Evolutionary conservation across 1,140 invertebrate genomes (phyloP), one percentile per base, ranked within the genome.

Genomic region (Charaxes varanes): DNA sequence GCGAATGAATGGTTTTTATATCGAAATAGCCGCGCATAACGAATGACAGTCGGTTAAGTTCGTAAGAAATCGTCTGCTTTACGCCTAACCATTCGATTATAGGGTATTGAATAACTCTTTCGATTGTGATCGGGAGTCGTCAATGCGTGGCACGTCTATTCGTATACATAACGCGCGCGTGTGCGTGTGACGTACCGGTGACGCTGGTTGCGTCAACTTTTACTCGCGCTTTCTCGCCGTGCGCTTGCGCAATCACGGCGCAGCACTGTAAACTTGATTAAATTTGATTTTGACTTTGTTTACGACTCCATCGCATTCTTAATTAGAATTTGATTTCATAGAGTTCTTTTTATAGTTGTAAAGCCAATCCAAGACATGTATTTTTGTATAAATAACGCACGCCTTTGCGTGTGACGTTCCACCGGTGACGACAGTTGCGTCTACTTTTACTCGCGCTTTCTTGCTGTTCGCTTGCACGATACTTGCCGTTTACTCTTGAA

Each of bases 401-500:
- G 31, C 63, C 48, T 53, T 50, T 56, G 56, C 47, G 70, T 61
- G 56, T 70, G 67, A 69, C 65, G 71, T 64, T n/a, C n/a, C n/a
- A 58, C 36, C 44, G 54, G 55, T 65, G 76, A 72, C 73, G 68
- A 58, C 50, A 37, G 67, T 83, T 80, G 76, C 76, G 72, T 83
- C 78, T 79, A 83, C 78, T 83, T 80, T 83, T 79, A 83, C 78
- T 80, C 67, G 73, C 76, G 80, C 78, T 82, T 82, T 82, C 78
- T 73, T 76, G 69, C 42, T 41, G 35, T 60, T 60, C 67, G 55
- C 71, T 80, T 80, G 72, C 78, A 72, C 76, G 79, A 80, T 70
- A n/a, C n/a, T n/a, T n/a, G n/a, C n/a, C n/a, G n/a, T n/a, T n/a
- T n/a, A n/a, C n/a, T n/a, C n/a, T n/a, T n/a, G n/a, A n/a, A n/a